A percentile compares a stretch with the other conserved stretches of the same genome.
Evolutionary conservation across 2,113 vertebrate genomes (phyloP).

Genomic region (Rattus rattus): DNA sequence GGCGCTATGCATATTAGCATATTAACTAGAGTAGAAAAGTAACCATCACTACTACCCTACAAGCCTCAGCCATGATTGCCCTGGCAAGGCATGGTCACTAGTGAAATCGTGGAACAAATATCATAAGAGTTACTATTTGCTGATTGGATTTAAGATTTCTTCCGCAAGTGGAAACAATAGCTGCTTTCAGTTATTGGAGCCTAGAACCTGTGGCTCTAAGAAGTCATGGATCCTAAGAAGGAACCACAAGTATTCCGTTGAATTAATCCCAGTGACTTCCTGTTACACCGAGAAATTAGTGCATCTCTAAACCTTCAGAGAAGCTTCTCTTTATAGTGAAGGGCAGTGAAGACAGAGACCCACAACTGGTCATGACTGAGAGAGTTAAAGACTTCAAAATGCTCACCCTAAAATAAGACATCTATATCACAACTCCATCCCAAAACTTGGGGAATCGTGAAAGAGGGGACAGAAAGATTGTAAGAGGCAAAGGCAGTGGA

Average conservation of each 20-base stretch:
- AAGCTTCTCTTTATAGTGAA: background rate
- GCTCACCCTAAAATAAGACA: background rate
- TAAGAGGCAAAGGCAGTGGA: background rate
- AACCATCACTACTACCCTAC: background rate
- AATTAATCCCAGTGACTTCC: no score
- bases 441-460: background rate
- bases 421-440: background rate
- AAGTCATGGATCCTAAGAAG: background rate
- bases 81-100: background rate
- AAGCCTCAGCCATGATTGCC: background rate
- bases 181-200: background rate
- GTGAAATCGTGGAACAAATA: background rate
- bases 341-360: background rate
- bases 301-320: background rate
- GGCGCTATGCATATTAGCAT: background rate
- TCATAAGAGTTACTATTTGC: background rate
- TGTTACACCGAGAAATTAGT: background rate
- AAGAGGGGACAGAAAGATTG: background rate
- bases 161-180: background rate
- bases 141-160: background rate
- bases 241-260: background rate
- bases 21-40: background rate
- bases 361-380: background rate
- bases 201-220: background rate
- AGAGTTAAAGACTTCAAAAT: background rate